Conservation (phyloP, 2,797 vertebrate genomes). For the Eulemur mongoz region DNA sequence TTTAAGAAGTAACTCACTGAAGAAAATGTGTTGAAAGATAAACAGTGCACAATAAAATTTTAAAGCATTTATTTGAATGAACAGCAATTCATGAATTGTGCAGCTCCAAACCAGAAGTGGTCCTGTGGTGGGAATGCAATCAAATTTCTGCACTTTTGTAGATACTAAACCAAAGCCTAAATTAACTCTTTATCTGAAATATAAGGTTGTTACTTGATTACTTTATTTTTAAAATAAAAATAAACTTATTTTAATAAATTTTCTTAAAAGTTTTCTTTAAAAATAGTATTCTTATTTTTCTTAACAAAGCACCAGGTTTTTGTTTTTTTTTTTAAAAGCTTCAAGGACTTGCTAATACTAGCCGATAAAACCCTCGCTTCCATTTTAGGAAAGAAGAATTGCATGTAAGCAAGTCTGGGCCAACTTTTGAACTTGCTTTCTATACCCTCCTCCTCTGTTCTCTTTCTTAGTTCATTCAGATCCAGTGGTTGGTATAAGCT, state of each 20-base stretch:
- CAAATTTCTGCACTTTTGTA: slow-evolving; percentile 10
- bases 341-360: neutral
- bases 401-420: neutral
- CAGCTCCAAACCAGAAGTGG: neutral
- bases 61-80: neutral
- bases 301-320: neutral
- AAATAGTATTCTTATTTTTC: neutral
- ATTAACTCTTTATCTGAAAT: neutral
- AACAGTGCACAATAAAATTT: neutral
- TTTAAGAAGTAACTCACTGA: neutral
- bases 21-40: neutral
- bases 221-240: slow-evolving; percentile 12
- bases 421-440: neutral
- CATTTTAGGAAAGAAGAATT: neutral
- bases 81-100: neutral
- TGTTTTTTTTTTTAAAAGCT: neutral
- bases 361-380: neutral
- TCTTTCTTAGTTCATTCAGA: neutral
- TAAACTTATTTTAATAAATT: neutral
- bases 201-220: neutral
- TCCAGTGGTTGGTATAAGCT: no score
- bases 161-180: neutral
- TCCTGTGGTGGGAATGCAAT: neutral
- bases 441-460: neutral
- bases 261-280: neutral